A percentile compares a stretch with the other conserved stretches of the same genome.
These are phyloP conservation scores for cat (Felis catus) DNA, from an alignment of 2,113 vertebrate species.

Conservation along the genomic window F.catus_Fca126_mat1.0 CM031420.1:35259501-35260000, in stretches of 20 bases:
- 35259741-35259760: background rate
- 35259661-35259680: background rate
- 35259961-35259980: background rate
- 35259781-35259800: constrained; percentile 56
- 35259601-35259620: background rate
- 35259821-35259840: background rate
- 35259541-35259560: background rate
- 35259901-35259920: background rate
- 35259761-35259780: constrained; percentile 32
- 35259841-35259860: background rate
- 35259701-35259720: background rate
- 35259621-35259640: background rate
- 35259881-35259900: background rate
- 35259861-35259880: background rate
- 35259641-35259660: background rate
- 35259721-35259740: background rate
- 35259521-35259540: background rate
- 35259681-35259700: accelerated
- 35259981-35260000: constrained; percentile 6
- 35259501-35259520: constrained; percentile 60
- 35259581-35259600: background rate
- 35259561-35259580: background rate
- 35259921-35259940: background rate
- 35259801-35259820: background rate
- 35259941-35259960: background rate